Evolutionary conservation across 2,113 vertebrate species (phyloP).

Genomic region (Saguinus midas): DNA sequence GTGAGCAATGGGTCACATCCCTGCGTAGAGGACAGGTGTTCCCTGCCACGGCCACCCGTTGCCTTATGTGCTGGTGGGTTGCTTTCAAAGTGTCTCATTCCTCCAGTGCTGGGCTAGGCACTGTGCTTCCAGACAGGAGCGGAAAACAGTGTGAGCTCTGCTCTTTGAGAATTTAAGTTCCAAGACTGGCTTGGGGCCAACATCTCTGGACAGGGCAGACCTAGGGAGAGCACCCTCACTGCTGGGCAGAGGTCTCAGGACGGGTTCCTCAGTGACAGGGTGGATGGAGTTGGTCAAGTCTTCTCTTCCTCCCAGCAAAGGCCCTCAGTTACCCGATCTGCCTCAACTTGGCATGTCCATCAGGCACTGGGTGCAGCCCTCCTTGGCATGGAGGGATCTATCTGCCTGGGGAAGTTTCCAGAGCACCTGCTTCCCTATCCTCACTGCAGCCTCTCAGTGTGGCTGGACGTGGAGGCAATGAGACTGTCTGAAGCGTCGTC

Average conservation of each 20-base stretch:
- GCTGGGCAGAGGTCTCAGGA: neutral
- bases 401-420: neutral
- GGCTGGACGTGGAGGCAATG: neutral
- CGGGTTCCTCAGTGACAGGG: neutral
- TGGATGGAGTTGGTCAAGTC: neutral
- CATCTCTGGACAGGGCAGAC: rapidly evolving
- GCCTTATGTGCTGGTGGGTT: rapidly evolving
- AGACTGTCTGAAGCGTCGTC: rapidly evolving
- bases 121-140: rapidly evolving
- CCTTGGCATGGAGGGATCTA: no score
- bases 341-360: rapidly evolving
- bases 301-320: neutral
- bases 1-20: rapidly evolving
- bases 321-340: rapidly evolving
- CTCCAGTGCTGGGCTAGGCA: rapidly evolving
- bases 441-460: rapidly evolving
- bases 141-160: rapidly evolving
- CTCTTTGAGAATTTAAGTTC: rapidly evolving
- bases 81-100: rapidly evolving
- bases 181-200: no score
- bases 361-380: no score
- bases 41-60: rapidly evolving
- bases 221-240: rapidly evolving
- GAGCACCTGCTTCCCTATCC: rapidly evolving
- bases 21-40: rapidly evolving